A percentile compares a stretch with the other conserved stretches of the same genome.
These are phyloP conservation scores for Squalus acanthias DNA, from an alignment of 2,797 vertebrate genomes.

Conservation along the genomic window DNA sequence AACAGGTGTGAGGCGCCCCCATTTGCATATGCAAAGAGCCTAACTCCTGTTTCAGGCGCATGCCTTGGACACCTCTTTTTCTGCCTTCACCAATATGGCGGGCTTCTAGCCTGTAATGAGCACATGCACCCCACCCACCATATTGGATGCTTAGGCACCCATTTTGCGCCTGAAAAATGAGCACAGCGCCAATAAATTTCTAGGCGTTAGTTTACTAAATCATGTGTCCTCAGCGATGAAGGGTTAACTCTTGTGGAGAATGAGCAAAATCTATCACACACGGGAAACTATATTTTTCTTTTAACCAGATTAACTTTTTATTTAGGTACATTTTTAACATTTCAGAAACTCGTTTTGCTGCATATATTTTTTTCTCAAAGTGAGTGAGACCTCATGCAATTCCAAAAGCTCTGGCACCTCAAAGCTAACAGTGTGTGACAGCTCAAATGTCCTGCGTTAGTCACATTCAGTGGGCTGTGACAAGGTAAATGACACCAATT, in stretches of 20 bases:
- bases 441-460: conserved; percentile 52
- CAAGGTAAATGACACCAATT: conserved; percentile 67
- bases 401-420: conserved; percentile 50
- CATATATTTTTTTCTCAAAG: conserved; percentile 44
- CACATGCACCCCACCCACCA: not conserved
- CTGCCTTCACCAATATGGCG: not conserved
- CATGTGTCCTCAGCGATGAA: not conserved
- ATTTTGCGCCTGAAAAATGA: not conserved
- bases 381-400: conserved; percentile 43
- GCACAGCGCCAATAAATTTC: not conserved
- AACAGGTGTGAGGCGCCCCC: not conserved
- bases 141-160: not conserved
- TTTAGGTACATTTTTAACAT: conserved; percentile 28
- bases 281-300: conserved; percentile 30
- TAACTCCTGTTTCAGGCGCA: not conserved
- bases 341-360: conserved; percentile 43
- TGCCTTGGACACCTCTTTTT: not conserved
- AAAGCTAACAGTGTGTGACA: conserved; percentile 61
- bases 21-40: not conserved
- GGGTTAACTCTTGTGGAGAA: not conserved
- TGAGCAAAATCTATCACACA: not conserved
- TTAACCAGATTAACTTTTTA: conserved; percentile 38
- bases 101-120: not conserved
- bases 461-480: conserved; percentile 61
- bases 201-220: not conserved